Conservation (phyloP, 2,113 vertebrate genomes). For the Craseonycteris thonglongyai region DNA sequence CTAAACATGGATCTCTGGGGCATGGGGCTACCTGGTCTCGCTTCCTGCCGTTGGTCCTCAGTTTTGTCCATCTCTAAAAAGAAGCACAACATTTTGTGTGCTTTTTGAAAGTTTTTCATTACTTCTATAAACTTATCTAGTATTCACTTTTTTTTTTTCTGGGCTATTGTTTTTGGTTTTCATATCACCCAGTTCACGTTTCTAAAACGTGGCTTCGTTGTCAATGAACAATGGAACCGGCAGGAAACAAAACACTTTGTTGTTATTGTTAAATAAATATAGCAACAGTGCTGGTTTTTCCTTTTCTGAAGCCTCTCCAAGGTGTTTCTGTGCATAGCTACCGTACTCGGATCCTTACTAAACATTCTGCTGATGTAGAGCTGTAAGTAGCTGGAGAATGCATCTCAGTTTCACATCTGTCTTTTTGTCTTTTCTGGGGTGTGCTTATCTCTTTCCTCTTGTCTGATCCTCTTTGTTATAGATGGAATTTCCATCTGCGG, state of each 20-base stretch:
- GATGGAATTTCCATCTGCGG: neutral
- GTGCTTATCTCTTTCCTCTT: neutral
- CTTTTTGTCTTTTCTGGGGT: neutral
- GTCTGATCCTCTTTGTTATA: neutral
- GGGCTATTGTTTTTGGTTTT: neutral
- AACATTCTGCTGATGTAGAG: neutral
- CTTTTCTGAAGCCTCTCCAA: slow-evolving; percentile 25
- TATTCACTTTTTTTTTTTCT: neutral
- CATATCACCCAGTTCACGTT: neutral
- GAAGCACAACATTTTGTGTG: neutral
- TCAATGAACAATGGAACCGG: neutral
- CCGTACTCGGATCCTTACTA: neutral
- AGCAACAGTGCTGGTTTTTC: neutral
- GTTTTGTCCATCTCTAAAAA: neutral
- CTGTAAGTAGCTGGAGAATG: neutral
- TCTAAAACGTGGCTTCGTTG: neutral
- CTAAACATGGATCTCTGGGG: neutral
- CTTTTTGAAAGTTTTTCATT: neutral
- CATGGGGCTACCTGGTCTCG: neutral
- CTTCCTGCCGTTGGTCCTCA: neutral
- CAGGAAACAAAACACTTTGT: slow-evolving; percentile 18
- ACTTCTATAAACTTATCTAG: neutral
- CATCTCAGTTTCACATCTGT: neutral
- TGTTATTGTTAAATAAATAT: slow-evolving; percentile 38
- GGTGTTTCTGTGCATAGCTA: neutral